Base-by-base conservation (phyloP, 2,888 invertebrate genomes). In the Monoplex corrugatus region DNA sequence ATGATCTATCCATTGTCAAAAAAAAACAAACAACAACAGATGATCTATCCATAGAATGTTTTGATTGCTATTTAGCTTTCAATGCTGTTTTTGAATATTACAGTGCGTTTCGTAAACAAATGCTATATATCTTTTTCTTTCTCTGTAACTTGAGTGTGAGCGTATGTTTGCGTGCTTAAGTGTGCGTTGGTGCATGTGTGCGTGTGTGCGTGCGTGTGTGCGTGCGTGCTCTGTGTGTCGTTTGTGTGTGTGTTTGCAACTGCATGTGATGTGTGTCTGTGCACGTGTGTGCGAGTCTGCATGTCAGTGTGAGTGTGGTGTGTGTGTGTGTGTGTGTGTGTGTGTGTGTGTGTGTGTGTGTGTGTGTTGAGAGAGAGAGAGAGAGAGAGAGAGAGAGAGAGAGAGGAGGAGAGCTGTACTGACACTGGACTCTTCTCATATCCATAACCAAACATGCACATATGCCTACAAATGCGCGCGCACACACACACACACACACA, bases 401-500 rank as follows among this genome's bases (percentile, higher is more conserved):
- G n/a, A n/a, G n/a, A n/a, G n/a, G n/a, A n/a, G n/a, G n/a, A n/a
- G n/a, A n/a, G n/a, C n/a, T n/a, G n/a, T n/a, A n/a, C n/a, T n/a
- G n/a, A n/a, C n/a, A n/a, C n/a, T n/a, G n/a, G n/a, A n/a, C n/a
- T n/a, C n/a, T 35, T 82, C 43, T 23, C 23, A 28, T 35, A 13
- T 28, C 5, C 43, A 5, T 5, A 19, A 40, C 2, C 35, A 43
- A 2, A 82, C 43, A 35, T 5, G 13, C 23, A 43, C 43, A 82
- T 23, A n/a, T 35, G 43, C 2, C 19, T 28, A 43, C 35, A 3
- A 23, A 8, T 43, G 23, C 40, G 43, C 72, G n/a, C 72, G 10
- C 72, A 72, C n/a, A 72, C 72, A 72, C 72, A 72, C n/a, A 72
- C 72, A 72, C 57, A n/a, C n/a, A n/a, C n/a, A n/a, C n/a, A n/a